Evolutionary conservation across 1,140 invertebrate genomes (phyloP), one percentile per base, ranked within the genome.

Genomic region (Tribolium madens): DNA sequence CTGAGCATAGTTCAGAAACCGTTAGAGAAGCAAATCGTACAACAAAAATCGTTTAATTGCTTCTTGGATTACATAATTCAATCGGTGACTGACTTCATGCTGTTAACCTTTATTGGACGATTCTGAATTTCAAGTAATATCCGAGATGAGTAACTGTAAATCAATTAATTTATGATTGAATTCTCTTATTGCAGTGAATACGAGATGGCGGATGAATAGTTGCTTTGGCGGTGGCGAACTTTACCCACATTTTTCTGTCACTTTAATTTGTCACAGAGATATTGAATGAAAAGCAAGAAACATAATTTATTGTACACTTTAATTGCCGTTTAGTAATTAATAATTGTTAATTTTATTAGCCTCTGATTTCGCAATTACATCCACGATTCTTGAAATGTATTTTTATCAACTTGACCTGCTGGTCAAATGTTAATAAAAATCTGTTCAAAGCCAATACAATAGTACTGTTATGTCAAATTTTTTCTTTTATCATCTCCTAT

Each of bases 31-130:
- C 57, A 60, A 60, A 60, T 60, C 53, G 53, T 18, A 18, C 50
- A 26, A 57, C 26, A 64, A 64, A 33, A 64, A 64, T 64, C 9
- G 26, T 64, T 33, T 64, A 64, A 64, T 64, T 64, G 57, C 26
- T 64, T 64, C 57, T 64, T 33, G 26, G 57, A 21, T 64, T 64
- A 64, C 57, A 64, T 64, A 64, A 64, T 64, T 64, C 57, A 33
- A 13, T 64, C 57, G 57, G 57, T 64, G 57, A 57, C 10, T 57
- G 52, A 57, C 52, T 57, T 50, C 52, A 26, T 17, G 52, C 17
- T 57, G 52, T 57, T 57, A 18, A 64, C 57, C 57, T 64, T 64
- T 64, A 64, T 64, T 5, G 57, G 57, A 33, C n/a, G 17, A 33
- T 18, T 33, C 12, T 33, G n/a, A 12, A 12, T 64, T 33, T 64